Conservation (phyloP, 2,888 invertebrate genomes). For the Penaeus monodon region DNA sequence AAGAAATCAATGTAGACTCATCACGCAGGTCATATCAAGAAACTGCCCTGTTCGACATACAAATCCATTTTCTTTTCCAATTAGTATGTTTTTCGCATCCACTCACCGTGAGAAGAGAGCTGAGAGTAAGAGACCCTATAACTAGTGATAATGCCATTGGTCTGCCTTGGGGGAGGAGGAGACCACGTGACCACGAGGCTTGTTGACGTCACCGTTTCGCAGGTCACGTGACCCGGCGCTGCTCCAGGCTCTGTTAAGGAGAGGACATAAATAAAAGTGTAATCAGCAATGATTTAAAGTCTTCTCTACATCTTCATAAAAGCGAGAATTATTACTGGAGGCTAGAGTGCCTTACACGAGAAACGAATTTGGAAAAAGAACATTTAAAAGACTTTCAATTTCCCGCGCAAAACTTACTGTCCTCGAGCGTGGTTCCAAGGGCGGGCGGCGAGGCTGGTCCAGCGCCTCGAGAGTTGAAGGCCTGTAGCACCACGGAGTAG, state of each 20-base stretch:
- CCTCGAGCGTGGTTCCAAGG: conserved; percentile 60
- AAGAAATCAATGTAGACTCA: too few species aligned
- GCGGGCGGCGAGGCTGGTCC: conserved; percentile 61
- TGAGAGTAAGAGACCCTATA: conserved; percentile 48
- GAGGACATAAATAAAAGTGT: not conserved
- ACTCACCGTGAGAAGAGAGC: not conserved
- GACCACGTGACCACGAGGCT: conserved; percentile 57
- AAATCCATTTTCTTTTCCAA: too few species aligned
- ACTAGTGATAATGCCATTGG: conserved; percentile 56
- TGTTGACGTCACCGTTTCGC: conserved; percentile 40
- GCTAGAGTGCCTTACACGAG: too few species aligned
- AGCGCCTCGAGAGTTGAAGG: conserved; percentile 63
- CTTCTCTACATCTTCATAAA: too few species aligned
- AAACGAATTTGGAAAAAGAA: too few species aligned
- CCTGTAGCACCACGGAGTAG: conserved; percentile 62
- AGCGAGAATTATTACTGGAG: too few species aligned
- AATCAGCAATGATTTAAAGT: too few species aligned
- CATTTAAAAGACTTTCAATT: too few species aligned
- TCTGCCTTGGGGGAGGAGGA: conserved; percentile 45
- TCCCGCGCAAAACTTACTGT: conserved; percentile 49
- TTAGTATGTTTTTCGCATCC: not conserved
- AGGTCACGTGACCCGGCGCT: conserved; percentile 41
- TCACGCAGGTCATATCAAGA: too few species aligned
- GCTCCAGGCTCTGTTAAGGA: conserved; percentile 38
- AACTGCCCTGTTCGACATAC: too few species aligned